Conservation (phyloP, 2,797 vertebrate species). For the Sebastolobus alascanus region DNA sequence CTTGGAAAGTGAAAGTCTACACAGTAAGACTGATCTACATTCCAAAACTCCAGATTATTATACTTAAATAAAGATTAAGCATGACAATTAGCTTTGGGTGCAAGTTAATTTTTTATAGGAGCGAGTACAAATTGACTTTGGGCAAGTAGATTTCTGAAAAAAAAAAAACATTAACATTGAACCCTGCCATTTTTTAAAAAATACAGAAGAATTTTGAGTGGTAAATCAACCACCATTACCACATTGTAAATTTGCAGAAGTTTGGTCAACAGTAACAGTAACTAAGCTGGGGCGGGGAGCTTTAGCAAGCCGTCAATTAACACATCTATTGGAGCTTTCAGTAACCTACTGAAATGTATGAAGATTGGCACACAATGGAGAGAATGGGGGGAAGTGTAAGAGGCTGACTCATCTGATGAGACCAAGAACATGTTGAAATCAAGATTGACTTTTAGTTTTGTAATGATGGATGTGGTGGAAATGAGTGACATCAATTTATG, state of each 20-base stretch:
- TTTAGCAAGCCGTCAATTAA: not conserved
- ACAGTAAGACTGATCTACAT: no score
- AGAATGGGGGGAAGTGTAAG: not conserved
- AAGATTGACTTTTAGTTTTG: not conserved
- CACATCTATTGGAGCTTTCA: not conserved
- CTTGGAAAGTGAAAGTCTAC: no score
- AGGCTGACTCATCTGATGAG: not conserved
- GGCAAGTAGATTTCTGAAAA: no score
- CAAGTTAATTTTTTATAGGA: no score
- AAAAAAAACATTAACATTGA: no score
- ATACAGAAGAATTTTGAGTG: not conserved
- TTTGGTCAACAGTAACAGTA: not conserved
- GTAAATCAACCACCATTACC: not conserved
- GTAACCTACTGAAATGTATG: not conserved
- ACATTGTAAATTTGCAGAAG: not conserved
- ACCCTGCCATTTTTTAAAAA: not conserved
- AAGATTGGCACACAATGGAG: not conserved
- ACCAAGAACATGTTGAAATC: not conserved
- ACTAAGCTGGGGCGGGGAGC: not conserved
- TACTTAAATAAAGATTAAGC: no score
- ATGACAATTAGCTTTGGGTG: no score
- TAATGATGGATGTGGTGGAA: not conserved
- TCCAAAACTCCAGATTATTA: no score
- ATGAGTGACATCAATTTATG: not conserved
- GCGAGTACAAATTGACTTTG: no score